Conservation (phyloP, 2,797 vertebrate genomes). For the Lophotriccus pileatus region DNA sequence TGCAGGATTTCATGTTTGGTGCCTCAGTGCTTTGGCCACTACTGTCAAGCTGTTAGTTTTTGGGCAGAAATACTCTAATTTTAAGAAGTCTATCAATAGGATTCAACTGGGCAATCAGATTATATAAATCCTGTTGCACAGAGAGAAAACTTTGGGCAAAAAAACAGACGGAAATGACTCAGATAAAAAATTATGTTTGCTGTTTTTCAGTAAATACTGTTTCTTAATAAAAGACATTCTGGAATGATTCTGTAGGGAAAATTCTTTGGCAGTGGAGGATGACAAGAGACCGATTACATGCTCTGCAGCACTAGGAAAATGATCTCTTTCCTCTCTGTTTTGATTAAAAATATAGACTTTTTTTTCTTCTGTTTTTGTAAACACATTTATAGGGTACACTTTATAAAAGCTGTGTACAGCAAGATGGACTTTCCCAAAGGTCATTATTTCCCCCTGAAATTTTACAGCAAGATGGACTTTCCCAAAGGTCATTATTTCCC, state of each 20-base stretch:
- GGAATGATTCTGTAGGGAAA: neutral
- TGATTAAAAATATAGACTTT: neutral
- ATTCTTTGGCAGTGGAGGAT: neutral
- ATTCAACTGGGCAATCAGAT: neutral
- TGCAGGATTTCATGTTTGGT: neutral
- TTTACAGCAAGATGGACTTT: neutral
- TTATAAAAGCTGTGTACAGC: neutral
- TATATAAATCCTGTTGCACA: neutral
- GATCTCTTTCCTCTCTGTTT: neutral
- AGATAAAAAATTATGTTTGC: neutral
- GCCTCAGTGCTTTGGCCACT: neutral
- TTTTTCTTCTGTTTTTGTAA: neutral
- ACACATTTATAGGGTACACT: neutral
- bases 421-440: neutral
- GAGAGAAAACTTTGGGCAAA: neutral
- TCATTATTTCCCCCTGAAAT: neutral
- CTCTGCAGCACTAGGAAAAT: neutral
- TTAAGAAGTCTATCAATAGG: neutral
- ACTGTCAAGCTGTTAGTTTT: neutral
- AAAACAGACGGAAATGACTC: neutral
- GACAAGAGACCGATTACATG: neutral
- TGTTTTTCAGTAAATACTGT: neutral
- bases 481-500: neutral
- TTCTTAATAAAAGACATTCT: slow-evolving; percentile 11
- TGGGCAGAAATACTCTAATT: neutral